A percentile compares a stretch with the other conserved stretches of the same genome.
phyloP scores from a whole-genome alignment of 2,888 invertebrate genomes.

The Metalampra italica region DNA sequence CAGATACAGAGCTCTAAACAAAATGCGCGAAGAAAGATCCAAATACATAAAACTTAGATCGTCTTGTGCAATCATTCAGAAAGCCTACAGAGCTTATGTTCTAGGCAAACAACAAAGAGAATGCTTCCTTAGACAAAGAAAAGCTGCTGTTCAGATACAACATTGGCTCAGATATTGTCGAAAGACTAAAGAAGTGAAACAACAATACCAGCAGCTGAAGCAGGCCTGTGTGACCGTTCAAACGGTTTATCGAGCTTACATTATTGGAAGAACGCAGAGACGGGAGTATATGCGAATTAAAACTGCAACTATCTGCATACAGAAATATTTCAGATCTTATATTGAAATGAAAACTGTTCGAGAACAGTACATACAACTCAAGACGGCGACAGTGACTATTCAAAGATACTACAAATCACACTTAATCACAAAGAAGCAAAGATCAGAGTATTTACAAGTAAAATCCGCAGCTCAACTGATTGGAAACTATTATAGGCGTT shows the following conservation, averaged over 20 bases:
- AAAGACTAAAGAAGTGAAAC: constrained; percentile 33
- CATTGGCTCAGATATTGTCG: constrained; percentile 56
- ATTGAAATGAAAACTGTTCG: constrained; percentile 42
- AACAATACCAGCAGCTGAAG: constrained; percentile 38
- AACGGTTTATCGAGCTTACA: constrained; percentile 48
- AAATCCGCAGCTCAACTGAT: constrained; percentile 33
- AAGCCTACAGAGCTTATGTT: constrained; percentile 47
- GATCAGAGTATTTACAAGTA: constrained; percentile 24
- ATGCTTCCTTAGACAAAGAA: constrained; percentile 34
- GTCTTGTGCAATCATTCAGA: constrained; percentile 55
- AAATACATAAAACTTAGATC: constrained; percentile 37
- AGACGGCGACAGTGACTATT: constrained; percentile 33
- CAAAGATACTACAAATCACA: constrained; percentile 47
- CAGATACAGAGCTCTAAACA: constrained; percentile 50
- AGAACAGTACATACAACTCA: constrained; percentile 37
- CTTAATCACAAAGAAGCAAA: constrained; percentile 37
- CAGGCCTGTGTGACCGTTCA: constrained; percentile 65
- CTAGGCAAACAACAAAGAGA: constrained; percentile 37
- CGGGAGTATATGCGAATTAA: constrained; percentile 46
- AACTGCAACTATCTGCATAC: constrained; percentile 51
- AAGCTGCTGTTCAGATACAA: constrained; percentile 60
- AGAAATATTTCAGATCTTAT: constrained; percentile 50
- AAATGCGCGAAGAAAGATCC: constrained; percentile 44
- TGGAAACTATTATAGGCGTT: constrained; percentile 40
- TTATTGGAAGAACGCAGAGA: constrained; percentile 44